Evolutionary conservation across 1,140 invertebrate species (phyloP), one percentile per base, ranked within the genome.

Genomic region (Zaprionus africanus): DNA sequence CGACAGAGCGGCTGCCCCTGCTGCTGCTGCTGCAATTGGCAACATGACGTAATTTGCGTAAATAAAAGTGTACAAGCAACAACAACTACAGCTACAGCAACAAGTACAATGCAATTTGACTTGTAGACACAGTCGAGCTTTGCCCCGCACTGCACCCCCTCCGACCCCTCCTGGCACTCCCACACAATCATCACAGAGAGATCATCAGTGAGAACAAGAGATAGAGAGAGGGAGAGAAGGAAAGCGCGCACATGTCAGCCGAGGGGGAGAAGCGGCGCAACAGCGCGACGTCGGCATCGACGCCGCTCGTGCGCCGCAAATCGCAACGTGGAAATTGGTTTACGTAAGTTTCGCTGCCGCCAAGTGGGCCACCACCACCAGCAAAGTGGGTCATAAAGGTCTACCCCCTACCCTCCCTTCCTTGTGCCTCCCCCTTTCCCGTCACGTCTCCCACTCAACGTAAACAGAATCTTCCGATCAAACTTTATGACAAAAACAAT

Each of bases 261-360:
- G 60, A 65, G 51, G 61, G 71, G 63, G 81, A 84, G 65, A 83
- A 81, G 46, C 81, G 67, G 38, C 34, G 58, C 67, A 66, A 60
- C 71, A 86, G 79, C 65, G 57, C 60, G 56, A 73, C 74, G 43
- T 38, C 74, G 34, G 26, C 64, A 56, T 34, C 75, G 76, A 41
- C 79, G 62, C 79, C 79, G 28, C 63, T 90, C 46, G 68, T 75
- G 57, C 85, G 81, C 62, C 83, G 79, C 65, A 92, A 92, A 80
- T 86, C 87, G 72, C 83, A 92, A 81, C 84, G 91, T 79, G 91
- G 91, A 83, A 92, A 92, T 92, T 92, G 91, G 91, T 91, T 92
- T 92, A 92, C 91, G 91, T 92, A 92, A 92, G 91, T 92, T 70
- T 78, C 56, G 75, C 36, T 59, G 67, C 69, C 57, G 63, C 31